Conservation (phyloP, 2,113 vertebrate genomes). For the Oryzias curvinotus region DNA sequence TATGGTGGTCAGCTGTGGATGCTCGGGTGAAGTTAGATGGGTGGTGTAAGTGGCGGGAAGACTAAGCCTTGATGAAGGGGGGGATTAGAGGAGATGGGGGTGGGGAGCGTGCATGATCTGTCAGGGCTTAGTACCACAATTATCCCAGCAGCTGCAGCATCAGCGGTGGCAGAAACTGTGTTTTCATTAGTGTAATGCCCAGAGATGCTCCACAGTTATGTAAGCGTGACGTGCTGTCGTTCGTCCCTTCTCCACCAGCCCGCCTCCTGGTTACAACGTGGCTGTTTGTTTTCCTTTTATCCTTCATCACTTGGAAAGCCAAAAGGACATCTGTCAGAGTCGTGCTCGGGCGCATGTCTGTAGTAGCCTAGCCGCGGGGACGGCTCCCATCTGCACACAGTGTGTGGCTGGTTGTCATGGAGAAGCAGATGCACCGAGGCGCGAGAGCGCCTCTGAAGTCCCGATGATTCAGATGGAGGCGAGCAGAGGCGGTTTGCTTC, state of each 20-base stretch:
- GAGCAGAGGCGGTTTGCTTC: constrained; percentile 10
- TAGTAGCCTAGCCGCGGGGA: constrained; percentile 18
- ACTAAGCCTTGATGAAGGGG: constrained; percentile 53
- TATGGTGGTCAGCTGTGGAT: constrained; percentile 9
- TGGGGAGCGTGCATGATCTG: constrained; percentile 66
- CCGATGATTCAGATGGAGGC: constrained; percentile 10
- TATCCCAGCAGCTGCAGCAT: constrained; percentile 71
- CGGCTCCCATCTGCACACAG: neutral
- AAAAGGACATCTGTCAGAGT: constrained; percentile 63
- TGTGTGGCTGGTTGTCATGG: constrained; percentile 17
- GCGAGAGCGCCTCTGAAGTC: constrained; percentile 9
- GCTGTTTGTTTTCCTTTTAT: constrained; percentile 54
- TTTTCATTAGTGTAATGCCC: constrained; percentile 90
- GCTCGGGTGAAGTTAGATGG: constrained; percentile 17
- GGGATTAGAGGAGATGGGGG: constrained; percentile 64
- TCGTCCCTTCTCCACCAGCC: constrained; percentile 53
- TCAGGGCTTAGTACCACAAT: constrained; percentile 82
- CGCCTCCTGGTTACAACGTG: constrained; percentile 60
- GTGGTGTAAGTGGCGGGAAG: constrained; percentile 58
- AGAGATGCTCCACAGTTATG: constrained; percentile 80
- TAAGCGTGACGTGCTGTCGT: constrained; percentile 79
- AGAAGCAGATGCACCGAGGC: constrained; percentile 22
- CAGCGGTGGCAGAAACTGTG: constrained; percentile 59
- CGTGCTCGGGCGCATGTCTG: constrained; percentile 4
- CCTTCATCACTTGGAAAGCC: constrained; percentile 38